These are phyloP conservation scores for Pachyrhynchus sulphureomaculatus DNA, from an alignment of 1,140 invertebrate genomes.

Conservation along the genomic window DNA sequence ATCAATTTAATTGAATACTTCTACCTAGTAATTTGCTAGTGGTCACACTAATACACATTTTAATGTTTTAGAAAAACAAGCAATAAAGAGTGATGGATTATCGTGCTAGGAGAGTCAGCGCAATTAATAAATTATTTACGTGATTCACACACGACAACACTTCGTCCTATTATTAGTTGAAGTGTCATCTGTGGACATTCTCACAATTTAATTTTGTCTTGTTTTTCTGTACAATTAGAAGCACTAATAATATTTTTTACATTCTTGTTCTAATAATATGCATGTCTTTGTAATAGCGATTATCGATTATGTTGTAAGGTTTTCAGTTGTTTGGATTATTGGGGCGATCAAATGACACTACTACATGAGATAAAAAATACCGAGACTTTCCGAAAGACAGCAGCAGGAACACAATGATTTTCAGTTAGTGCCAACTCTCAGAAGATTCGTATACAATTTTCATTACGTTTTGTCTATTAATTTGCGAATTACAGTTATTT, in stretches of 20 bases:
- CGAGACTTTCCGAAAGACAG: too few relatives aligned
- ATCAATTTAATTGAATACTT: neutral
- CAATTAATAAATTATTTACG: conserved; percentile 32
- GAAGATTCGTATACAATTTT: too few relatives aligned
- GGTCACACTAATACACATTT: neutral
- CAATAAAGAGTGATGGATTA: conserved; percentile 25
- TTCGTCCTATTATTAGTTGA: conserved; percentile 18
- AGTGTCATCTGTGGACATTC: conserved; percentile 20
- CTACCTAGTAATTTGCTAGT: neutral
- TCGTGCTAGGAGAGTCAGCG: conserved; percentile 14
- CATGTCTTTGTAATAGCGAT: too few relatives aligned
- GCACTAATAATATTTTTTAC: neutral
- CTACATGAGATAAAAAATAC: too few relatives aligned
- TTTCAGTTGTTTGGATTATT: too few relatives aligned
- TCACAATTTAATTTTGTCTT: conserved; percentile 21
- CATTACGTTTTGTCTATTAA: too few relatives aligned
- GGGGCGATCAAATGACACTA: too few relatives aligned
- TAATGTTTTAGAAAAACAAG: conserved; percentile 18
- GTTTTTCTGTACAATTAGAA: neutral
- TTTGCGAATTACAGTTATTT: too few relatives aligned
- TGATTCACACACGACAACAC: conserved; percentile 29
- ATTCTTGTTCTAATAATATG: too few relatives aligned
- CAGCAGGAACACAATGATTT: too few relatives aligned
- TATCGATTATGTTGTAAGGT: too few relatives aligned
- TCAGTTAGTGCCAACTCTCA: too few relatives aligned